Percentiles rank a stretch among this genome's conserved stretches.
Evolutionary conservation across 2,113 vertebrate species (phyloP).

Genomic region (Seriola quinqueradiata): DNA sequence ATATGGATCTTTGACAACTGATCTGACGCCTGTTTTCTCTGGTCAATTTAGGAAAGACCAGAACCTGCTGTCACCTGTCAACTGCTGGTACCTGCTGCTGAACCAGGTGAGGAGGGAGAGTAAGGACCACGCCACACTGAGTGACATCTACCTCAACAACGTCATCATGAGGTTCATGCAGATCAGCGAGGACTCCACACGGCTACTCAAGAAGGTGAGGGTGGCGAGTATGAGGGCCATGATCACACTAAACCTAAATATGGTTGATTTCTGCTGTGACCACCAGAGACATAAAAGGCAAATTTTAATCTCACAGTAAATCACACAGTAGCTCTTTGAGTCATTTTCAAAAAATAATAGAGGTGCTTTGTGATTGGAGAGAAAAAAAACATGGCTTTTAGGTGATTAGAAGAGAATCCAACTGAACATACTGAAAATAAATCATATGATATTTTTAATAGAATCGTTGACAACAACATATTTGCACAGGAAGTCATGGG

Average conservation of each 20-base stretch:
- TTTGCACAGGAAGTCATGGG: background rate
- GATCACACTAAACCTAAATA: background rate
- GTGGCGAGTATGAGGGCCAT: rapidly evolving
- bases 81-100: constrained; percentile 98
- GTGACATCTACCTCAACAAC: constrained; percentile 99
- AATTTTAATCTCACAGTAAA: background rate
- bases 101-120: constrained; percentile 99
- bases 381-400: background rate
- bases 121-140: constrained; percentile 96
- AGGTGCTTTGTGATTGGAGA: background rate
- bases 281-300: background rate
- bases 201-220: constrained; percentile 97
- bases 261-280: background rate
- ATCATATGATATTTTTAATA: background rate
- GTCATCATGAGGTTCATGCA: constrained; percentile 99
- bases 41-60: constrained; percentile 93
- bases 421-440: background rate
- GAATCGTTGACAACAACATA: background rate
- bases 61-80: constrained; percentile 97
- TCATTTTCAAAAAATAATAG: background rate
- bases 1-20: background rate
- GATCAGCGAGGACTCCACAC: constrained; percentile 98
- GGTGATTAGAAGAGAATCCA: background rate
- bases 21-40: constrained; percentile 13
- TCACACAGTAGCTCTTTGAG: no score